Evolutionary conservation across 1,140 invertebrate species (phyloP).

Genomic region (Oryctes rhinoceros): DNA sequence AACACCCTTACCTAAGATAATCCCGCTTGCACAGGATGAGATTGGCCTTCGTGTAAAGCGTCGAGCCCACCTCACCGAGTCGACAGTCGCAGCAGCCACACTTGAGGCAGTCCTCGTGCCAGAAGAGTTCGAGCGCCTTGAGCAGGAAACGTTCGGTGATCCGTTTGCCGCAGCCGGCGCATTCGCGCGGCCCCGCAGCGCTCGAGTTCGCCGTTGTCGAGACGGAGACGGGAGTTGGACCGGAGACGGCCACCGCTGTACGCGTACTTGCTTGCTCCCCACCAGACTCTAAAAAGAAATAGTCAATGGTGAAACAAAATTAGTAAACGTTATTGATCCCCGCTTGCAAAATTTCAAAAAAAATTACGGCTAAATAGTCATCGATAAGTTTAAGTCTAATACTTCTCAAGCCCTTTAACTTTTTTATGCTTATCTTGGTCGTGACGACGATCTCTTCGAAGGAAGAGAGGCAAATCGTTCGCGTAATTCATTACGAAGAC

Average conservation of each 20-base stretch:
- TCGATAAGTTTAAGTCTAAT: too few species aligned
- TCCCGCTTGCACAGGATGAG: slow-evolving; percentile 92
- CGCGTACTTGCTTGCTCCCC: slow-evolving; percentile 56
- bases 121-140: slow-evolving; percentile 86
- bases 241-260: slow-evolving; percentile 50
- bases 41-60: slow-evolving; percentile 91
- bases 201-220: slow-evolving; percentile 53
- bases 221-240: slow-evolving; percentile 50
- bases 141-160: slow-evolving; percentile 80
- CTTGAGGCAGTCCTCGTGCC: slow-evolving; percentile 95
- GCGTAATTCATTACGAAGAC: not conserved
- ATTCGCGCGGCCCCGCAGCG: slow-evolving; percentile 66
- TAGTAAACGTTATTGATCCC: too few species aligned
- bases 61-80: slow-evolving; percentile 90
- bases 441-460: not conserved
- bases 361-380: too few species aligned
- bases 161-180: slow-evolving; percentile 78
- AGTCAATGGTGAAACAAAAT: not conserved
- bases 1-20: slow-evolving; percentile 80
- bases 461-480: slow-evolving; percentile 4
- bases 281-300: slow-evolving; percentile 54
- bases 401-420: too few species aligned
- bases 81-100: slow-evolving; percentile 93
- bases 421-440: not conserved
- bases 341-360: too few species aligned